phyloP scores from a whole-genome alignment of 2,113 vertebrate genomes.

The Cyprinodon tularosa region DNA sequence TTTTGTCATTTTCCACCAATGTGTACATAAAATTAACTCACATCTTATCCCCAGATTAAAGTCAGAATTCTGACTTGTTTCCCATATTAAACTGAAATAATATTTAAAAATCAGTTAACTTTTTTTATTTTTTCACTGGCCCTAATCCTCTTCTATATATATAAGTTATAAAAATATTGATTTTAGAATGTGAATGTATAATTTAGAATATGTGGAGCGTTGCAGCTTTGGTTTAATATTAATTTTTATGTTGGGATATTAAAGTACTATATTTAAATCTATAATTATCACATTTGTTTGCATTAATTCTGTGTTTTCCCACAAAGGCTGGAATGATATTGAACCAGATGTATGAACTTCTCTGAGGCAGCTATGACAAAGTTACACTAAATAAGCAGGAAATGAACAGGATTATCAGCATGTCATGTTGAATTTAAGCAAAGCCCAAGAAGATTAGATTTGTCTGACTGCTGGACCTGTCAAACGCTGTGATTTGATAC shows the following conservation, averaged over 20 bases:
- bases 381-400: constrained; percentile 17
- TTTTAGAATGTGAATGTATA: no score
- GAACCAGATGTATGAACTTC: not conserved
- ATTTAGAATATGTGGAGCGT: no score
- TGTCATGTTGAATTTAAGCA: constrained; percentile 41
- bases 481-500: constrained; percentile 48
- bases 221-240: not conserved
- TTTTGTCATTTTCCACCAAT: no score
- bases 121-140: no score
- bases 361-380: not conserved
- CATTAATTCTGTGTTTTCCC: not conserved
- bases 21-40: no score
- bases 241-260: not conserved
- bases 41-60: no score
- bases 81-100: no score
- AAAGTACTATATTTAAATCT: not conserved
- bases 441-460: constrained; percentile 39
- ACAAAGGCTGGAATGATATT: not conserved
- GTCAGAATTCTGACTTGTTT: no score
- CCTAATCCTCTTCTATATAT: no score
- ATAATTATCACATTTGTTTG: no score
- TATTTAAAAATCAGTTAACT: no score
- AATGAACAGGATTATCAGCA: constrained; percentile 41
- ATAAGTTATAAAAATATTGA: no score
- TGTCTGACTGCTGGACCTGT: constrained; percentile 47